Evolutionary conservation across 1,140 invertebrate genomes (phyloP).

Genomic region (Drepana arcuata): DNA sequence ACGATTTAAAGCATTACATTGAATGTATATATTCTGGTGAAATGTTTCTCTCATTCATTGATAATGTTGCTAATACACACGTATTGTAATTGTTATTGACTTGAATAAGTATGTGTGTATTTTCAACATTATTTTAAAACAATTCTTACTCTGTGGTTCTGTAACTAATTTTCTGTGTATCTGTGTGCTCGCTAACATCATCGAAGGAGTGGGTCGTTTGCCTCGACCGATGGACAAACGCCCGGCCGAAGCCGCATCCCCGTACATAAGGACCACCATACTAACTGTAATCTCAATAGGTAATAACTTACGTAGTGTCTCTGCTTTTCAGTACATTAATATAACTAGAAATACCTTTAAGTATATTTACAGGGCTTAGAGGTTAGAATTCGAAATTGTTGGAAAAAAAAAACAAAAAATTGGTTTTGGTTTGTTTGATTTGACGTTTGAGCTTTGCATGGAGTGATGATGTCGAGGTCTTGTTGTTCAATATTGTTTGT

Average conservation of each 20-base stretch:
- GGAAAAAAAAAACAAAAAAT: too few relatives aligned
- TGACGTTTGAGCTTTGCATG: conserved; percentile 20
- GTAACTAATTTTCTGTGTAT: conserved; percentile 52
- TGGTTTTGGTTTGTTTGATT: conserved; percentile 13
- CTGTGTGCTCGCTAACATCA: conserved; percentile 58
- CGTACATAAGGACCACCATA: conserved; percentile 58
- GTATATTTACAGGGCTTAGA: conserved; percentile 2
- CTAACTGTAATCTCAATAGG: conserved; percentile 63
- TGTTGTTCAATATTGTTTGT: conserved; percentile 12
- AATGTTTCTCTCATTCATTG: conserved; percentile 10
- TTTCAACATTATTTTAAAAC: too few relatives aligned
- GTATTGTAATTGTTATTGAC: conserved; percentile 4
- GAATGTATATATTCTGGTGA: conserved; percentile 6
- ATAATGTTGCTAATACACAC: conserved; percentile 20
- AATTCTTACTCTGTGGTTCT: conserved; percentile 29
- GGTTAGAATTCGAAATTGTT: too few relatives aligned
- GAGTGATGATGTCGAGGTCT: conserved; percentile 8
- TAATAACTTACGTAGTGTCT: conserved; percentile 36
- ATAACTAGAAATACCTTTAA: conserved; percentile 5
- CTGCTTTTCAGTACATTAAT: conserved; percentile 7
- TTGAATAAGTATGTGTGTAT: conserved; percentile 39
- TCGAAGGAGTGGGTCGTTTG: conserved; percentile 65
- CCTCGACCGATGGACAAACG: conserved; percentile 58
- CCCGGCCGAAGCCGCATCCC: conserved; percentile 62
- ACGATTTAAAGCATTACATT: too few relatives aligned